Conservation (phyloP, 2,888 invertebrate genomes). For the Ormia ochracea region DNA sequence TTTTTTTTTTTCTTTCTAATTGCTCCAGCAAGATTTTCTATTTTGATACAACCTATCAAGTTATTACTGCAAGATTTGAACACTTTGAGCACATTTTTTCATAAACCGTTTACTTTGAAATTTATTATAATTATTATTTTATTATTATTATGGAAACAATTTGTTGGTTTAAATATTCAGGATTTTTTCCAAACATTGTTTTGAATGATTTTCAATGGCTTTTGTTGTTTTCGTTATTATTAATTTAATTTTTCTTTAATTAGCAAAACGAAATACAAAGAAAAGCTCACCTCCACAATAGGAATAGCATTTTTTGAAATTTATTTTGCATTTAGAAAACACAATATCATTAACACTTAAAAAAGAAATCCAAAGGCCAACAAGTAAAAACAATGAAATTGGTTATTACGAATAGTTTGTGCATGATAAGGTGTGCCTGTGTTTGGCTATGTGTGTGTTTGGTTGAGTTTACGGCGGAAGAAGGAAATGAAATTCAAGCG, state of each 20-base stretch:
- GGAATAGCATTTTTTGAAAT: slow-evolving; percentile 22
- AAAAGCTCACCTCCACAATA: slow-evolving; percentile 22
- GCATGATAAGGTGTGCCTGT: background rate
- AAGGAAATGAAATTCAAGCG: slow-evolving; percentile 58
- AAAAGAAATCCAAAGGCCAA: slow-evolving; percentile 43
- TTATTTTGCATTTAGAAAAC: slow-evolving; percentile 46
- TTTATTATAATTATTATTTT: too few relatives aligned
- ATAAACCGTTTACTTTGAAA: too few relatives aligned
- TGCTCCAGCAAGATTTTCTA: too few relatives aligned
- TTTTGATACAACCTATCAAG: too few relatives aligned
- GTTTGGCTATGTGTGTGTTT: background rate
- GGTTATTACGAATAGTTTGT: background rate
- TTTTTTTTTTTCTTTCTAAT: too few relatives aligned
- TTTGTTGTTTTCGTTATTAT: background rate
- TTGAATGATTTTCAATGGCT: background rate
- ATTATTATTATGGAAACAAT: too few relatives aligned
- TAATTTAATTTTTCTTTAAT: background rate
- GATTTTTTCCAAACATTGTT: background rate
- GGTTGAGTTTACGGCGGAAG: slow-evolving; percentile 47
- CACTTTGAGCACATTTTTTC: too few relatives aligned
- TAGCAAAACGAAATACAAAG: background rate
- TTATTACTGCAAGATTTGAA: too few relatives aligned
- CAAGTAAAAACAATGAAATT: slow-evolving; percentile 18
- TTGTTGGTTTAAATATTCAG: too few relatives aligned
- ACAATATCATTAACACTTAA: slow-evolving; percentile 54